A percentile compares a stretch with the other conserved stretches of the same genome.
These are phyloP conservation scores for Belonocnema kinseyi DNA, from an alignment of 1,140 invertebrate genomes.

Conservation along the genomic window DNA sequence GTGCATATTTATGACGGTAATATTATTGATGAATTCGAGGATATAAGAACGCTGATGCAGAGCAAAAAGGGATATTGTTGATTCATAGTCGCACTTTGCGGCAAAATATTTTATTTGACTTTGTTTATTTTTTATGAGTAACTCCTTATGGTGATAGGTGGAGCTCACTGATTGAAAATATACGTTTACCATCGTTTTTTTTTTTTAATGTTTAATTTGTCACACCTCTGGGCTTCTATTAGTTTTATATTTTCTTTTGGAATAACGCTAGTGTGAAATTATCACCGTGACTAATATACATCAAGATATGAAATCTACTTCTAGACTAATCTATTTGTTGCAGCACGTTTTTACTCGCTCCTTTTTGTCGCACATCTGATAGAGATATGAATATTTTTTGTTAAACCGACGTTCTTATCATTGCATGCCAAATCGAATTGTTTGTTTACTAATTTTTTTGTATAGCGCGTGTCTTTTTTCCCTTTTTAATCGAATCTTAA, in stretches of 20 bases:
- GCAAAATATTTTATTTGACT: neutral
- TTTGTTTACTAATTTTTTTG: too few relatives aligned
- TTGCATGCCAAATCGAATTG: neutral
- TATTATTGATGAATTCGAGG: neutral
- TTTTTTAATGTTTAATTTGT: neutral
- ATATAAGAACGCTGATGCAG: neutral
- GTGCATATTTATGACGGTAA: neutral
- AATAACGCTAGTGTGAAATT: neutral
- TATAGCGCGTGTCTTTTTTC: too few relatives aligned
- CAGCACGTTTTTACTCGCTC: neutral
- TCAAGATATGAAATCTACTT: neutral
- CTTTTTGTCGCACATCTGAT: neutral
- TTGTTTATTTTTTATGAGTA: conserved; percentile 3
- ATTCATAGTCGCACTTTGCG: neutral
- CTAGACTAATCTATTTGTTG: neutral
- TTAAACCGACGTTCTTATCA: neutral
- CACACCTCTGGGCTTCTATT: neutral
- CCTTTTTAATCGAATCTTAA: too few relatives aligned
- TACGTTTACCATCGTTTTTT: neutral
- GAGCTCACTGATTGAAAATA: conserved; percentile 10
- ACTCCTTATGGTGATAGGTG: neutral
- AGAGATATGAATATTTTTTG: neutral
- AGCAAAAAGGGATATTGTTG: neutral
- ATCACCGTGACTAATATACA: neutral
- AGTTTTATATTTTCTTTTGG: neutral